These are phyloP conservation scores for Mamestra configurata DNA, from an alignment of 1,140 invertebrate species.

Conservation along the genomic window DNA sequence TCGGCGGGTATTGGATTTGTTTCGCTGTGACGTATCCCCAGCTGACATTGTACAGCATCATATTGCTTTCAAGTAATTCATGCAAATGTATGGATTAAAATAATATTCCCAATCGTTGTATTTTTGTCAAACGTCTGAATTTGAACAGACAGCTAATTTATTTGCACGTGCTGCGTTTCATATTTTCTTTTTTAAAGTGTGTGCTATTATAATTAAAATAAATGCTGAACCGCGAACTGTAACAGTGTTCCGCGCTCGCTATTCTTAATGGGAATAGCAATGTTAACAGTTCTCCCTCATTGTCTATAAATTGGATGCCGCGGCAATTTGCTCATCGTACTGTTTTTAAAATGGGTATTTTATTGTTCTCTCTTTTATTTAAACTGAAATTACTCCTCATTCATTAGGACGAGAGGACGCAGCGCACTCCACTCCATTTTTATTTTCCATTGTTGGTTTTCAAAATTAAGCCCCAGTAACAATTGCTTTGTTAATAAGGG, in stretches of 20 bases:
- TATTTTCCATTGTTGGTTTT: conserved; percentile 84
- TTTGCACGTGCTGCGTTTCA: not conserved
- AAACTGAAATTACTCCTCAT: conserved; percentile 83
- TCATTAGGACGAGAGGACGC: conserved; percentile 78
- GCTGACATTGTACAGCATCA: conserved; percentile 35
- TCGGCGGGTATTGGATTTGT: conserved; percentile 29
- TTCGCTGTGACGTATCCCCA: conserved; percentile 30
- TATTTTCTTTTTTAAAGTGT: conserved; percentile 20
- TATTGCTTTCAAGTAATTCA: conserved; percentile 37
- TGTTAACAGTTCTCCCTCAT: conserved; percentile 78
- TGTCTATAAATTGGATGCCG: conserved; percentile 76
- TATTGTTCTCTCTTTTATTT: conserved; percentile 83
- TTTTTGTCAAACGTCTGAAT: not conserved
- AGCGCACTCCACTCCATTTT: conserved; percentile 76
- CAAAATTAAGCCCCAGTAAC: conserved; percentile 80
- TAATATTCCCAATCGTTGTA: conserved; percentile 12
- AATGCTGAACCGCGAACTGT: conserved; percentile 38
- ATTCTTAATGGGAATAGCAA: conserved; percentile 67
- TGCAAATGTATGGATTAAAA: conserved; percentile 44
- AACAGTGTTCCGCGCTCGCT: conserved; percentile 61
- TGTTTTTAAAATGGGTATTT: conserved; percentile 79
- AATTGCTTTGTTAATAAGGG: conserved; percentile 83
- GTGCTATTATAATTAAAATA: not conserved
- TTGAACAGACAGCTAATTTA: not conserved
- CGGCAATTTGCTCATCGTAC: conserved; percentile 77